Base-by-base conservation (phyloP, 2,888 invertebrate species). In the Troilus luridus region DNA sequence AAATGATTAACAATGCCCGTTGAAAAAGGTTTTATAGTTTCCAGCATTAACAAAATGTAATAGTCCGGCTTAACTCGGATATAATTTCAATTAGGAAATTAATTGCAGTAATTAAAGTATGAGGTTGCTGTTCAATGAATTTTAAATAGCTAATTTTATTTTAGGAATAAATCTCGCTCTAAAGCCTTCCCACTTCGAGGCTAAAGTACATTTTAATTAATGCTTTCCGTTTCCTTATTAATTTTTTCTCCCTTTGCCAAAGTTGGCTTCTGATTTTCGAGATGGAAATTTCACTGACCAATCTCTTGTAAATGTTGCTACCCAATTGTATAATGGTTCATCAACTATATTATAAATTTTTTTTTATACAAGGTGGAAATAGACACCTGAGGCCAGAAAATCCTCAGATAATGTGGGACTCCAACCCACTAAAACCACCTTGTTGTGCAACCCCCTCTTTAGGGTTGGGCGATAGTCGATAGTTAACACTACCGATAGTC, bases 81-180 rank as follows among this genome's bases (percentile, higher is more conserved):
- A 77, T 41, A 41, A 77, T 77, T 77, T 77, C 27, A 77, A 27
- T 77, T 27, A 77, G 12, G 41, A 41, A 77, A 41, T 77, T 77
- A 77, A 77, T 77, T 77, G 27, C 14, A 77, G 72, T 77, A 77
- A 77, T 77, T 77, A 77, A 77, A 77, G 27, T 27, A 19, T 77
- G 72, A 77, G 41, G 72, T 77, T 77, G 27, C 27, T 1, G 72
- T 8, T 27, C 72, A 41, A 77, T 77, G 72, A 77, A 77, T 77
- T 77, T 41, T 77, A 77, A 77, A 77, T 77, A 17, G 41, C 72
- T 77, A 77, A 77, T 77, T 77, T 77, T 19, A n/a, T 41, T 41
- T 41, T 1, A 41, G 19, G 6, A 6, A 41, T 77, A 77, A 77
- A 27, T 77, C 72, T 77, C 41, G 41, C 17, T 7, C 72, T 41